Conservation (phyloP, 1,140 invertebrate genomes). For the Aphis craccivora region DNA sequence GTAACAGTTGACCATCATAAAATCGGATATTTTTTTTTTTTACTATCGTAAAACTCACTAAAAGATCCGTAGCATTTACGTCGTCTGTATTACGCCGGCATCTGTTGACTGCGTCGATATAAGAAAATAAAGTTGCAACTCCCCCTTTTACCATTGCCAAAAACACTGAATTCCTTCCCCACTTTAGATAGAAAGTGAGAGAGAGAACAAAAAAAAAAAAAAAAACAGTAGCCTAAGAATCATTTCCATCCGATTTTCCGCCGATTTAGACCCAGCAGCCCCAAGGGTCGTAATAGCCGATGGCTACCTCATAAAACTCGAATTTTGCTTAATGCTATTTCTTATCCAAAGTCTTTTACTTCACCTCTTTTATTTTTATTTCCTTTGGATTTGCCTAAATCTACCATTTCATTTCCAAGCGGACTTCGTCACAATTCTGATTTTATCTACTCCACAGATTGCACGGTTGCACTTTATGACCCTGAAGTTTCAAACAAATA, state of each 20-base stretch:
- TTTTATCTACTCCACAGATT: conserved; percentile 27
- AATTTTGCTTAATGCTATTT: conserved; percentile 56
- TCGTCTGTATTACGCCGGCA: conserved; percentile 38
- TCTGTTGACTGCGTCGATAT: conserved; percentile 55
- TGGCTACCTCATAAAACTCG: conserved; percentile 58
- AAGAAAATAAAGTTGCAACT: conserved; percentile 51
- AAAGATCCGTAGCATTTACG: conserved; percentile 50
- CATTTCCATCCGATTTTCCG: conserved; percentile 53
- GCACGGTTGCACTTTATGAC: conserved; percentile 23
- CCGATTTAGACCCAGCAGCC: conserved; percentile 50
- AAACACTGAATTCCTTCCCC: conserved; percentile 6
- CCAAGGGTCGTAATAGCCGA: conserved; percentile 53
- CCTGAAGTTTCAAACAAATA: background rate
- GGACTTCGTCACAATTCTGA: conserved; percentile 25
- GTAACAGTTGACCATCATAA: conserved; percentile 56
- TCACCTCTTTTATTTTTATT: background rate
- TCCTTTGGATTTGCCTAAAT: conserved; percentile 52
- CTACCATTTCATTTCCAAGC: conserved; percentile 42
- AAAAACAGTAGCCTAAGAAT: conserved; percentile 46
- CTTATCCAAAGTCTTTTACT: conserved; percentile 45
- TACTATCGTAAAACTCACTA: conserved; percentile 47
- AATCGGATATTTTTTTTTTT: conserved; percentile 31
- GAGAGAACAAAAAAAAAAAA: conserved; percentile 15
- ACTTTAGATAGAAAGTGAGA: background rate
- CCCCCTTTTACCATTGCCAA: conserved; percentile 36